Base-by-base conservation (phyloP, 2,888 invertebrate genomes). In the Celastrina argiolus region DNA sequence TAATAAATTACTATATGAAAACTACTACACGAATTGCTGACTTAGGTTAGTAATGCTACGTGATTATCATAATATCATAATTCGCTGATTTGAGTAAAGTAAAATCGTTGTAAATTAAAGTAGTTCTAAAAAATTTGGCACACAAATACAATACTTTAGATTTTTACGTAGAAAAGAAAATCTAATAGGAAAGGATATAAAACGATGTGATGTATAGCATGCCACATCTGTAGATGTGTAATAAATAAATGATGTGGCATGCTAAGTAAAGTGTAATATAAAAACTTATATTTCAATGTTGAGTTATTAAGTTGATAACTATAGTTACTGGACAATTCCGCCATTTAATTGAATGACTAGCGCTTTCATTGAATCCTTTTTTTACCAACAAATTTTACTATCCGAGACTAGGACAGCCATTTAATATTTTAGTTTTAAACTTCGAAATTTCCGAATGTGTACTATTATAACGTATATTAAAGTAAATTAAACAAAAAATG, bases 71-170 rank as follows among this genome's bases (percentile, higher is more conserved):
- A 51, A 22, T 51, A 51, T 22, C 26, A 45, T 45, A 45, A 26
- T 22, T 51, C 10, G 22, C 22, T 51, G 51, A 6, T 51, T 51
- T 22, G 51, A 51, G 4, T 51, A 51, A 51, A 51, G 22, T 51
- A 14, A 51, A 51, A 14, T 51, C 22, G 22, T 51, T 22, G 51
- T 51, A 51, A 51, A 36, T 22, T 51, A 51, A 26, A 59, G 18
- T 41, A 56, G 2, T n/a, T 26, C 22, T 41, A 28, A n/a, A 41
- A 56, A 58, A 41, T 58, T 58, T 61, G 61, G 61, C 61, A 39
- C 61, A 22, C 12, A 18, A 61, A 39, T 61, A 61, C 3, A 61
- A 36, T 61, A 39, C 61, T 61, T 18, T 36, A 16, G 6, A 61
- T 22, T 39, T 34, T 34, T 34, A 34, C 34, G 22, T 18, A 34